Base-by-base conservation (phyloP, 2,888 invertebrate genomes). In the Spodoptera littoralis region DNA sequence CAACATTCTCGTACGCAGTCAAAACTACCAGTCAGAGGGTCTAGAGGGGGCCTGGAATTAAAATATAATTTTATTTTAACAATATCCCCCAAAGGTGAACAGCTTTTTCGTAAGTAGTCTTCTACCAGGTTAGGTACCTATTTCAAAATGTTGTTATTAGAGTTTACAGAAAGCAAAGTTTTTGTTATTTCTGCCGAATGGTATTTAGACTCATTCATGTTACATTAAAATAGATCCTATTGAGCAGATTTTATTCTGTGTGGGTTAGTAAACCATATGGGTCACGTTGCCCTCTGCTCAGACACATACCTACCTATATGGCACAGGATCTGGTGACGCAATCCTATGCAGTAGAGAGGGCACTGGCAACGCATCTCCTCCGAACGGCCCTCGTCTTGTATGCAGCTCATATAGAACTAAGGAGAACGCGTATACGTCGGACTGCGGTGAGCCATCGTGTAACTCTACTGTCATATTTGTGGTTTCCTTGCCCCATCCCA, bases 331-430 rank as follows among this genome's bases (percentile, higher is more conserved):
- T 0, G 95, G 92, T 42, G 92, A 88, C 51, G 96, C 96, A 50
- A 97, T 88, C 68, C 95, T 95, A 56, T 96, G 95, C 51, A 97
- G 87, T 66, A 97, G 95, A 73, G 88, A 70, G 80, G 97, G 97
- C 73, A 96, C 95, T 0, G 96, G 95, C 0, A 96, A 96, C 1
- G 97, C 95, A 75, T 95, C 96, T 12, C 95, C 95, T 0, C 98
- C 98, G 84, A 97, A 98, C 0, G 98, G 98, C 0, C 99, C 98
- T 66, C 96, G 96, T 0, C 99, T 94, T 12, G 97, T 97, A 85
- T 98, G 97, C 76, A 99, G 95, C 91, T 99, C 99, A 87, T 98
- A 98, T 50, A 99, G 93, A 54, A 99, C 96, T 53, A 99, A 97
- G 0, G 96, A 97, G 88, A 99, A 99, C 1, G 98, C 97, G 87